Evolutionary conservation across 2,888 invertebrate genomes (phyloP).

Genomic region (Epiperipatus broadwayi): DNA sequence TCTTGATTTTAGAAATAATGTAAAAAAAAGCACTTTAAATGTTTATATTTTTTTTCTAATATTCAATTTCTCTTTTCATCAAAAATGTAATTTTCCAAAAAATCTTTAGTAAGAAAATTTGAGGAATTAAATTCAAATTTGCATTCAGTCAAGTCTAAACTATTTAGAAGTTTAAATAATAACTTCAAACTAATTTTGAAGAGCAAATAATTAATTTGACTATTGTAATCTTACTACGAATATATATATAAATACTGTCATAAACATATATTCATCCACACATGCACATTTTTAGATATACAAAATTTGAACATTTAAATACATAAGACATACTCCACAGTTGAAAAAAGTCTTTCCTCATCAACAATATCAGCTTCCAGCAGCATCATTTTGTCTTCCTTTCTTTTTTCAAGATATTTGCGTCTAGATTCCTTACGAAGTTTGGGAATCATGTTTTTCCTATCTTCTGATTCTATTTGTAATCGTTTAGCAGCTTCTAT

Average conservation of each 20-base stretch:
- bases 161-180: no score
- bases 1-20: no score
- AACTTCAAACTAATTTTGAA: no score
- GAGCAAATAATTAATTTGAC: no score
- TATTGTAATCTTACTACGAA: no score
- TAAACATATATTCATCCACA: background rate
- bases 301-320: background rate
- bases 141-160: no score
- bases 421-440: constrained; percentile 73
- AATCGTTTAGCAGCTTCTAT: constrained; percentile 72
- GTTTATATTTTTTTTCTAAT: no score
- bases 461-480: constrained; percentile 64
- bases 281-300: constrained; percentile 4
- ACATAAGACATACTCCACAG: constrained; percentile 46
- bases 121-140: no score
- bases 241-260: background rate
- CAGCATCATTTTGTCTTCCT: constrained; percentile 86
- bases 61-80: no score
- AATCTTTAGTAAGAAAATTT: no score
- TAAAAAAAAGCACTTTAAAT: no score
- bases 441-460: constrained; percentile 66
- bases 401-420: constrained; percentile 83
- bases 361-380: constrained; percentile 83
- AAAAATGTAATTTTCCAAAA: no score
- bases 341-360: constrained; percentile 84